Conservation (phyloP, 1,140 invertebrate species). For the Calosoma granatense region DNA sequence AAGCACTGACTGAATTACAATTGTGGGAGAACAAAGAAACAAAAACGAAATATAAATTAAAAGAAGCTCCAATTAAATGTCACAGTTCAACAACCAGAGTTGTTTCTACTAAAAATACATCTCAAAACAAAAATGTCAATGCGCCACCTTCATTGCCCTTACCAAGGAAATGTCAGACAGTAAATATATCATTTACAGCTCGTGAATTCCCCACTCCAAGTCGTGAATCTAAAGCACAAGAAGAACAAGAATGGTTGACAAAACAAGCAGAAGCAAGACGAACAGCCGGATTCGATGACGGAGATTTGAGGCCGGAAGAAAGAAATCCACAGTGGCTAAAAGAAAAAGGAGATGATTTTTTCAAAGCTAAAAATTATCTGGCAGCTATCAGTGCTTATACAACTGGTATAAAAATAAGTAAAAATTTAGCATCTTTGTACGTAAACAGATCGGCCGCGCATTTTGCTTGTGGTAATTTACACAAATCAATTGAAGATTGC, state of each 20-base stretch:
- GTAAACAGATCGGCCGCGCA: slow-evolving; percentile 68
- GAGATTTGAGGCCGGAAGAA: slow-evolving; percentile 71
- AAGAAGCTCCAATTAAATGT: slow-evolving; percentile 19
- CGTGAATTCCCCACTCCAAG: slow-evolving; percentile 72
- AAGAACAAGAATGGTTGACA: slow-evolving; percentile 73
- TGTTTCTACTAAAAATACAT: slow-evolving; percentile 15
- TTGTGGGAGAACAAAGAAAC: slow-evolving; percentile 41
- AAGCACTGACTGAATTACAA: slow-evolving; percentile 55
- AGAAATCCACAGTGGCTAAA: slow-evolving; percentile 72
- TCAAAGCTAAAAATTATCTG: slow-evolving; percentile 60
- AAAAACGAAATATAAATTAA: slow-evolving; percentile 3
- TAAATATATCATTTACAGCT: slow-evolving; percentile 63
- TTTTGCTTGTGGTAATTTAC: slow-evolving; percentile 44
- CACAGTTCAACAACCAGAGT: neutral
- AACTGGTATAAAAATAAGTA: slow-evolving; percentile 64
- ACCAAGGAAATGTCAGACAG: slow-evolving; percentile 44
- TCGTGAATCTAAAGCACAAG: slow-evolving; percentile 58
- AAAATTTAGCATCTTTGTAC: slow-evolving; percentile 63
- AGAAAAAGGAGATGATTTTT: slow-evolving; percentile 72
- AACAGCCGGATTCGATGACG: slow-evolving; percentile 58
- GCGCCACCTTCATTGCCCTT: slow-evolving; percentile 34
- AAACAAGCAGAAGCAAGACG: slow-evolving; percentile 67
- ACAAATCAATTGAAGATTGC: slow-evolving; percentile 35
- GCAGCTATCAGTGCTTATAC: slow-evolving; percentile 72
- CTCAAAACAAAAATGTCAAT: slow-evolving; percentile 9